A percentile compares a stretch with the other conserved stretches of the same genome.
Evolutionary conservation across 92 coral and sea anemone species (phyloP).

Genomic region (Actinostola sp.): DNA sequence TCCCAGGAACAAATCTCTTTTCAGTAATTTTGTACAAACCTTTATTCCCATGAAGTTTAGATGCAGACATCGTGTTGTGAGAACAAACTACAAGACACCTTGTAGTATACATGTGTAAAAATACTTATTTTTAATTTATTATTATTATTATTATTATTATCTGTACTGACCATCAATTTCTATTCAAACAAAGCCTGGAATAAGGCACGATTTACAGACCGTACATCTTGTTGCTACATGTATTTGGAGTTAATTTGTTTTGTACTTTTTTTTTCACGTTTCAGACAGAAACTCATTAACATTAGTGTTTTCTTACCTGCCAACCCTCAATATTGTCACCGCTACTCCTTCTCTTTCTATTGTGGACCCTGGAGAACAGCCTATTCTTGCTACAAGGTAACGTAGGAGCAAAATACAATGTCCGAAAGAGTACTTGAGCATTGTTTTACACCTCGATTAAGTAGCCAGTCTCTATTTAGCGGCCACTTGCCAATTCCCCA

Average conservation of each 20-base stretch:
- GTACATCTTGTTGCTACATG: neutral
- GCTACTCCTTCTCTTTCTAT: conserved; percentile 68
- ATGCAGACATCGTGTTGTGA: too few species aligned
- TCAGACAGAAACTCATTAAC: conserved; percentile 71
- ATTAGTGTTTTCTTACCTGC: conserved; percentile 77
- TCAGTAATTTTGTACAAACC: too few species aligned
- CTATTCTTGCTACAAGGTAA: conserved; percentile 85
- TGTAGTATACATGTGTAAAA: neutral
- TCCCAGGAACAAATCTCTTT: too few species aligned
- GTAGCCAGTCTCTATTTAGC: too few species aligned
- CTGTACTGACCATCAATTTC: too few species aligned
- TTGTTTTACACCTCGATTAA: too few species aligned
- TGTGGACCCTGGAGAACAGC: conserved; percentile 44
- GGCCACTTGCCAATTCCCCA: too few species aligned
- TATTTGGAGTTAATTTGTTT: neutral
- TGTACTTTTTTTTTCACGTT: conserved; percentile 11
- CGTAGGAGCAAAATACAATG: neutral
- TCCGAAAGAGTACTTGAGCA: too few species aligned
- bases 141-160: neutral
- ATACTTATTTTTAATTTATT: neutral
- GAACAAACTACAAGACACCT: too few species aligned
- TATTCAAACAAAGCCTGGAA: too few species aligned
- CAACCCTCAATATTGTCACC: conserved; percentile 75
- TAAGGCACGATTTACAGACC: too few species aligned
- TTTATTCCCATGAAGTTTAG: too few species aligned